These are phyloP conservation scores for Eilema sororculum DNA, from an alignment of 2,888 invertebrate genomes.

Conservation along the genomic window DNA sequence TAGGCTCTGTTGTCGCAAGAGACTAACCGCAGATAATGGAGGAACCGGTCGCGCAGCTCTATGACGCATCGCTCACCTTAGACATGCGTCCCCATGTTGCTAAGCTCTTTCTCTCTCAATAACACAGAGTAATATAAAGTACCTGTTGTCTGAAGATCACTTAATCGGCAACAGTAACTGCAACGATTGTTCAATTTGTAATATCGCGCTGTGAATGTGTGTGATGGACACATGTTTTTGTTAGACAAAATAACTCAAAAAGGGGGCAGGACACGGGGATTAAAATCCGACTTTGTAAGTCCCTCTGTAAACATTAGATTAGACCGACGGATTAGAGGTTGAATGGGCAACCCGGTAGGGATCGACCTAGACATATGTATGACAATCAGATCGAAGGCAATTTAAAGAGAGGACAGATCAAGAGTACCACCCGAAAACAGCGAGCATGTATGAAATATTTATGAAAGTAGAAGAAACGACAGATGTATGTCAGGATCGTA, in stretches of 20 bases:
- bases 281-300: too few relatives aligned
- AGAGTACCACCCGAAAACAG: too few relatives aligned
- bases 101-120: conserved; percentile 41
- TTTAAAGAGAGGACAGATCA: too few relatives aligned
- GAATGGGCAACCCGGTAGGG: too few relatives aligned
- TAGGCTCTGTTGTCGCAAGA: conserved; percentile 69
- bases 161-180: neutral
- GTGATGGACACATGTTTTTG: neutral
- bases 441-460: too few relatives aligned
- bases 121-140: neutral
- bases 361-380: too few relatives aligned
- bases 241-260: neutral
- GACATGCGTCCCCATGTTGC: conserved; percentile 60
- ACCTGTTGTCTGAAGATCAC: neutral
- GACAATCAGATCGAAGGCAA: too few relatives aligned
- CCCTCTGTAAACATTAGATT: neutral
- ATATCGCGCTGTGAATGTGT: too few relatives aligned
- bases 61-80: conserved; percentile 73
- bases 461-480: too few relatives aligned
- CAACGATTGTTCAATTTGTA: neutral
- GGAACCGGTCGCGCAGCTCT: conserved; percentile 74
- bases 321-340: too few relatives aligned
- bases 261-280: neutral
- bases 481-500: too few relatives aligned
- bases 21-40: conserved; percentile 74